Conservation (phyloP, 2,797 vertebrate genomes). For the Lithobates pipiens region DNA sequence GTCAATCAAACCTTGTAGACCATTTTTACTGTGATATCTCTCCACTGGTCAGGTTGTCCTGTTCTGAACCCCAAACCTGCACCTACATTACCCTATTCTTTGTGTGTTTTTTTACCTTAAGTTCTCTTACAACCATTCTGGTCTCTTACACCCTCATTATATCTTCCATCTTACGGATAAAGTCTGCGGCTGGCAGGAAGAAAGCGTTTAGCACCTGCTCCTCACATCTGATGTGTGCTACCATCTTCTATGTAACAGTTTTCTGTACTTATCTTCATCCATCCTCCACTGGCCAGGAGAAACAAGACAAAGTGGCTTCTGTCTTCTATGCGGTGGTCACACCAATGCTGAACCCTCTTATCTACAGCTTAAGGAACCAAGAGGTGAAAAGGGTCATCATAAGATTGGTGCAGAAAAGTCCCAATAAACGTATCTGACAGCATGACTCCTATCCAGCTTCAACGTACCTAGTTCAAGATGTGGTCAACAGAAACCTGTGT, state of each 20-base stretch:
- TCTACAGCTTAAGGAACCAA: conserved; percentile 30
- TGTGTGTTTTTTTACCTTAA: not conserved
- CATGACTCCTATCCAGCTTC: not conserved
- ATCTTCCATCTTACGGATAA: not conserved
- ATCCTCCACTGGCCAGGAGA: not conserved
- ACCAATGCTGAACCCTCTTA: conserved; percentile 14
- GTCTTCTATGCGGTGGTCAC: conserved; percentile 12
- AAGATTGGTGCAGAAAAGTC: not conserved
- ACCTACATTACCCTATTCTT: not conserved
- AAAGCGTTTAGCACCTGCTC: conserved; percentile 25
- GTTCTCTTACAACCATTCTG: not conserved
- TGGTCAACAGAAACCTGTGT: not conserved
- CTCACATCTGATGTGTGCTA: conserved; percentile 12
- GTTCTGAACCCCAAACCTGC: conserved; percentile 1
- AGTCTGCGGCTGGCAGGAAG: not conserved
- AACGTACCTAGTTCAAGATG: not conserved
- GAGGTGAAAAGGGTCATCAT: conserved; percentile 9
- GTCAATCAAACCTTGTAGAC: conserved; percentile 14
- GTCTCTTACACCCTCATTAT: conserved; percentile 22
- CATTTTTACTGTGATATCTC: conserved; percentile 30
- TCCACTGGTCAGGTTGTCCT: conserved; percentile 10
- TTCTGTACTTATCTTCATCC: not conserved
- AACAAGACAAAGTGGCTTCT: conserved; percentile 8
- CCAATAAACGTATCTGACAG: too few relatives aligned
- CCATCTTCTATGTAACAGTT: conserved; percentile 1